Evolutionary conservation across 2,113 vertebrate species (phyloP).

Genomic region (Vulpes vulpes): DNA sequence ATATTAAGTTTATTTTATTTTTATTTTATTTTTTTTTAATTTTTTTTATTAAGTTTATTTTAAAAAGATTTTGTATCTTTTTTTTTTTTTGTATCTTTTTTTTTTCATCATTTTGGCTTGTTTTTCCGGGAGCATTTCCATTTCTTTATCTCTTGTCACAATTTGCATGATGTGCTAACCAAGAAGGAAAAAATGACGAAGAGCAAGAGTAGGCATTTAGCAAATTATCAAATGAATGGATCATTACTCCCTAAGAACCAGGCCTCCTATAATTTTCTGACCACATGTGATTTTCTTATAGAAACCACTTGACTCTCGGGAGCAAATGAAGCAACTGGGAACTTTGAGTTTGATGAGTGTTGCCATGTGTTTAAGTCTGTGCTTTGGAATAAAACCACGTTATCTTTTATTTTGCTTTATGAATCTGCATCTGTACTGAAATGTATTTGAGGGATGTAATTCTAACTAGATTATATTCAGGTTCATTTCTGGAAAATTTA

Average conservation of each 20-base stretch:
- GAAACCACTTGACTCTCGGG: slow-evolving; percentile 54
- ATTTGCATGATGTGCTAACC: neutral
- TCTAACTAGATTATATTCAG: slow-evolving; percentile 62
- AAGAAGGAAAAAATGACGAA: slow-evolving; percentile 16
- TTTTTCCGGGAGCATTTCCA: neutral
- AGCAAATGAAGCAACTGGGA: slow-evolving; percentile 6
- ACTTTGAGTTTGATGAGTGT: neutral
- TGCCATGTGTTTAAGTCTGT: slow-evolving; percentile 51
- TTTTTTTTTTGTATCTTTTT: neutral
- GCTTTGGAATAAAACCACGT: slow-evolving; percentile 28
- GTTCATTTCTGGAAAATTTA: slow-evolving; percentile 57
- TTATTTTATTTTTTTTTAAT: too few relatives aligned
- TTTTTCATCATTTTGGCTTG: neutral
- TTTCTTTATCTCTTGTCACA: slow-evolving; percentile 30
- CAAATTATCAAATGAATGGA: slow-evolving; percentile 57
- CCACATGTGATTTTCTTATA: slow-evolving; percentile 10
- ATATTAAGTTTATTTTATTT: slow-evolving; percentile 5
- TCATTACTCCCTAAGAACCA: slow-evolving; percentile 28
- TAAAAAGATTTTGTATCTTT: slow-evolving; percentile 26
- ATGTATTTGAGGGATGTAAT: slow-evolving; percentile 58
- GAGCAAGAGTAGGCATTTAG: slow-evolving; percentile 46
- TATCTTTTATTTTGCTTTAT: slow-evolving; percentile 7
- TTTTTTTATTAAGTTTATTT: neutral
- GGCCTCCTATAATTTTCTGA: slow-evolving; percentile 64
- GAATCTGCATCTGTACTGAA: slow-evolving; percentile 24